Conservation (phyloP, 2,113 vertebrate genomes). For the human (Homo sapiens) region GRCh38 chr7:125961501-125962000, state of each 20-base stretch:
- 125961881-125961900: background rate
- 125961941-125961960: background rate
- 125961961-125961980: background rate
- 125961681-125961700: background rate
- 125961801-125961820: background rate
- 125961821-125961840: background rate
- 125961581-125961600: background rate
- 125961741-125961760: background rate
- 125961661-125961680: background rate
- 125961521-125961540: background rate
- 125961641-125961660: background rate
- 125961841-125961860: background rate
- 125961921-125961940: background rate
- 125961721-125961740: background rate
- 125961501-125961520: background rate
- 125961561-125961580: background rate
- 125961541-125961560: background rate
- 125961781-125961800: background rate
- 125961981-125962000: background rate
- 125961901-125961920: background rate
- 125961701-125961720: background rate
- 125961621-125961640: background rate
- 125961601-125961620: background rate
- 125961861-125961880: background rate
- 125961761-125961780: background rate